Percentiles rank a stretch among this genome's conserved stretches.
These are phyloP conservation scores for Schlechtendalia chinensis DNA, from an alignment of 1,140 invertebrate genomes.

Conservation along the genomic window DNA sequence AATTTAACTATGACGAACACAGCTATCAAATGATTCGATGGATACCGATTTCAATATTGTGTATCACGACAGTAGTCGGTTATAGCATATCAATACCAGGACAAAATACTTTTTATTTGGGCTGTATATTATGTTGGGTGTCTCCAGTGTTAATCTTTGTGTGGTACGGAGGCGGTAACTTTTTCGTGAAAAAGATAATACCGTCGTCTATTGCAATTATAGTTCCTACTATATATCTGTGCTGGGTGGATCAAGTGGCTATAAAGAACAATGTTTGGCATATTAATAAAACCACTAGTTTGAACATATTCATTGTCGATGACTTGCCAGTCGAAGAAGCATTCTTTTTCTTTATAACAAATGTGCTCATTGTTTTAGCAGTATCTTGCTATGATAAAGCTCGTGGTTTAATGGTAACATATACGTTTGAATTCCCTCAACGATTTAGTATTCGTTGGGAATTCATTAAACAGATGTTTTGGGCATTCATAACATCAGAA, in stretches of 20 bases:
- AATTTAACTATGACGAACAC: neutral
- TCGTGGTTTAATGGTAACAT: conserved; percentile 4
- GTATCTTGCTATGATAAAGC: neutral
- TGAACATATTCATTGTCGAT: neutral
- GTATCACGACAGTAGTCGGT: neutral
- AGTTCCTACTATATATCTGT: conserved; percentile 1
- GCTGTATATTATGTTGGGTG: conserved; percentile 1
- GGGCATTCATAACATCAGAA: neutral
- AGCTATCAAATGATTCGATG: conserved; percentile 36
- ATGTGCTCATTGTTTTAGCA: neutral
- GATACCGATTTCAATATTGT: neutral
- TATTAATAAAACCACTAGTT: neutral
- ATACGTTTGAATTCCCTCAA: neutral
- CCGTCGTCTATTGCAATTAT: neutral
- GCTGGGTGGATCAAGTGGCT: neutral
- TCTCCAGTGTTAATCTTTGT: neutral
- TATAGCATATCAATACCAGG: neutral
- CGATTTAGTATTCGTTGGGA: neutral
- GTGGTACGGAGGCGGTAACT: conserved; percentile 23
- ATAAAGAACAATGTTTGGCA: neutral
- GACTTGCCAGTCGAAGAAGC: conserved; percentile 12
- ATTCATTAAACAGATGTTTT: neutral
- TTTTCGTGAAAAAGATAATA: conserved; percentile 1
- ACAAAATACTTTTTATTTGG: neutral
- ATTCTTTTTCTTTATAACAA: conserved; percentile 3